Evolutionary conservation across 2,113 vertebrate species (phyloP), one percentile per base, ranked within the genome.

Genomic region (Synodontis membranacea): DNA sequence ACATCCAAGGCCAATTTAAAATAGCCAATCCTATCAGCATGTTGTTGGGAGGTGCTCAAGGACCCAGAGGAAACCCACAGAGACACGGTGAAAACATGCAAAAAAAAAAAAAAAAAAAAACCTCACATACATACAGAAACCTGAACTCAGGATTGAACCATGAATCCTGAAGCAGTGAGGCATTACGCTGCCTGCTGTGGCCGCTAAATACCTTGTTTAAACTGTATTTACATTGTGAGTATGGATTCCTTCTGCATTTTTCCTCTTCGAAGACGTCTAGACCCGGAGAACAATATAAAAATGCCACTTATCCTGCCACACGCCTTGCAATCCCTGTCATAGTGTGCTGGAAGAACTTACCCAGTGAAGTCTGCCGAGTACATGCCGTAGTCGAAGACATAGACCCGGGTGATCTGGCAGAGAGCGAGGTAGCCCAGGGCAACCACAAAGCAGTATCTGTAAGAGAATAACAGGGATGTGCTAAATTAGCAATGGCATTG

Each of bases 281-380:
- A n/a, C n/a, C n/a, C n/a, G n/a, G n/a, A n/a, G n/a, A n/a, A 72
- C 68, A 39, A 39, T 21, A 37, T 7, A 21, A 37, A 72, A 42
- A 42, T 8, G n/a, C n/a, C 21, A 54, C 11, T 17, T n/a, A 9
- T n/a, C n/a, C n/a, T 4, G 52, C 10, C 23, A 62, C 28, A 62
- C 11, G 39, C 15, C 11, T 54, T n/a, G 56, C n/a, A 46, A 78
- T 62, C 54, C 15, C 28, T 34, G 50, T 5, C 1, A 6, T 14
- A 64, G 28, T 58, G 28, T 23, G 83, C 42, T 17, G n/a, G 23
- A 83, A 85, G 60, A 86, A 84, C 97, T 97, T 96, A 99, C 98
- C 98, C 98, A 89, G 98, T 99, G 92, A 99, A 99, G 91, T 99
- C 98, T 91, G 98, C 97, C 70, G 98, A 99, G 94, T 99, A 99